Conservation (phyloP, 1,140 invertebrate species). For the Harlomillsia oculata region DNA sequence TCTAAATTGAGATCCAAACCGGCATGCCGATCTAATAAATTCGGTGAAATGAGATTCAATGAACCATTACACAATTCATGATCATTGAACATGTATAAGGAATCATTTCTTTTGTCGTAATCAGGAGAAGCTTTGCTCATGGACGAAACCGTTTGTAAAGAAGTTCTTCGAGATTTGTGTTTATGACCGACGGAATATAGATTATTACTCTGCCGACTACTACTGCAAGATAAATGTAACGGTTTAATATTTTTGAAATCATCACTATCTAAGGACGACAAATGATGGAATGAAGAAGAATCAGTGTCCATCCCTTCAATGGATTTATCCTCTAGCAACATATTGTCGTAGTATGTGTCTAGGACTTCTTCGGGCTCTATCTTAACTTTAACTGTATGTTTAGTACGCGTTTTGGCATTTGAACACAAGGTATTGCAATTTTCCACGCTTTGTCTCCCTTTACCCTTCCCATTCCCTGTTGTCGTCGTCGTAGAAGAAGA, state of each 20-base stretch:
- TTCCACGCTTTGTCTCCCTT: neutral
- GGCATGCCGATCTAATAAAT: neutral
- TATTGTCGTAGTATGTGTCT: neutral
- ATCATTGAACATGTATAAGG: neutral
- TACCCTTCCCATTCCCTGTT: neutral
- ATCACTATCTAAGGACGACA: neutral
- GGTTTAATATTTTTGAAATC: neutral
- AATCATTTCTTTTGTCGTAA: neutral
- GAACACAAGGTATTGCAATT: no score
- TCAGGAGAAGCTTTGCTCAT: neutral
- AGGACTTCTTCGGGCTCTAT: neutral
- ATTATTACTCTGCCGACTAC: no score
- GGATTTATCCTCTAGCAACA: neutral
- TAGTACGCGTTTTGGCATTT: neutral
- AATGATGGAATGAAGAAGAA: neutral
- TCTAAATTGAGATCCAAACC: conserved; percentile 1
- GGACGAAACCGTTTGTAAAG: neutral
- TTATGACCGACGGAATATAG: neutral
- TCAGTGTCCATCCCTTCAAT: neutral
- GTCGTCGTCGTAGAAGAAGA: neutral
- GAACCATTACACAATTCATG: neutral
- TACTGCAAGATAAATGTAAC: neutral
- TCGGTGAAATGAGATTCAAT: neutral
- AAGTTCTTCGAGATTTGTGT: conserved; percentile 2
- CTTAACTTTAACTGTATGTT: neutral